Evolutionary conservation across 2,113 vertebrate genomes (phyloP).

Genomic region (Chloebia gouldiae): DNA sequence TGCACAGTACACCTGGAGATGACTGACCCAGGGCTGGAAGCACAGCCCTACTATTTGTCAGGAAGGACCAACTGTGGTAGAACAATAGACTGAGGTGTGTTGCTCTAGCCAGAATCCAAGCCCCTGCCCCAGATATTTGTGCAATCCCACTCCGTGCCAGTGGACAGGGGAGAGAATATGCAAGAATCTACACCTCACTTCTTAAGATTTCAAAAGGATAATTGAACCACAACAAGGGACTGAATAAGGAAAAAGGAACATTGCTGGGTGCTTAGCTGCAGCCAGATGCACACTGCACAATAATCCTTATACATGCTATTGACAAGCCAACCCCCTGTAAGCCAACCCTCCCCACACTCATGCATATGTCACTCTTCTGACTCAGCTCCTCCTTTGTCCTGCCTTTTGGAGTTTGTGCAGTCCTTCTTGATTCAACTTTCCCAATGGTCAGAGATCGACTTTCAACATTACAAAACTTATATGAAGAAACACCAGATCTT

Average conservation of each 20-base stretch:
- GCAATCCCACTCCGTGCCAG: neutral
- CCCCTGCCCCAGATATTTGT: neutral
- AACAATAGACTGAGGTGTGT: neutral
- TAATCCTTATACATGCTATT: neutral
- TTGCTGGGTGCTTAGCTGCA: neutral
- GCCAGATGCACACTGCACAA: neutral
- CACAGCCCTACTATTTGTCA: neutral
- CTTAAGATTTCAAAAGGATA: neutral
- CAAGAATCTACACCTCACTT: rapidly evolving
- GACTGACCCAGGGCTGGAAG: neutral
- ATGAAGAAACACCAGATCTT: neutral
- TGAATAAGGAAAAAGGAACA: neutral
- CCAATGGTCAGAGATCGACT: neutral
- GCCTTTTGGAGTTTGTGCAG: neutral
- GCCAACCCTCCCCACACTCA: neutral
- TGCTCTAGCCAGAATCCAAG: neutral
- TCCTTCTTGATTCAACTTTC: neutral
- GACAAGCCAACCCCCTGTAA: neutral
- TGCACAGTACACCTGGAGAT: neutral
- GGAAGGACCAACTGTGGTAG: neutral
- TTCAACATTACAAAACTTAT: neutral
- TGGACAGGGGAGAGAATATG: neutral
- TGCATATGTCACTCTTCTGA: no score
- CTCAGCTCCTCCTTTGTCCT: neutral
- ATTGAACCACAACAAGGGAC: neutral